A percentile compares a stretch with the other conserved stretches of the same genome.
Conservation (phyloP, 2,113 vertebrate species). For the Psammodynastes pulverulentus region DNA sequence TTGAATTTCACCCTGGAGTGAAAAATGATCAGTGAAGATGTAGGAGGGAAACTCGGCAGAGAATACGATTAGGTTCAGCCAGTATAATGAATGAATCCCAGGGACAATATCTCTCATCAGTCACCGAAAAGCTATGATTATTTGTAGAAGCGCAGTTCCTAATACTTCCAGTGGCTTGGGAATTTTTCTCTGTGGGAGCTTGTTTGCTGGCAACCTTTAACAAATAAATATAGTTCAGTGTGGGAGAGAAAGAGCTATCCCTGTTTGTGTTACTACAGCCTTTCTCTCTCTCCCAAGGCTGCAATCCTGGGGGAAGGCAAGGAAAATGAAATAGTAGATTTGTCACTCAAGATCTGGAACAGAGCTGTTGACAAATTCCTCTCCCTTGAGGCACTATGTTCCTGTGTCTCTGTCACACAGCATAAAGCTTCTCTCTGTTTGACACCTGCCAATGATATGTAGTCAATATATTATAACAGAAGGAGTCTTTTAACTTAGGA, state of each 20-base stretch:
- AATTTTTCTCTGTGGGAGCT: background rate
- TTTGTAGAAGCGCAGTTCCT: background rate
- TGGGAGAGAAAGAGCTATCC: slow-evolving; percentile 23
- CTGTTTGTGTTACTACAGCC: slow-evolving; percentile 53
- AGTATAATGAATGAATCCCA: background rate
- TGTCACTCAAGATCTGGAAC: slow-evolving; percentile 54
- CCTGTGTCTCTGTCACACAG: slow-evolving; percentile 58
- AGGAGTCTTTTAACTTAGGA: background rate
- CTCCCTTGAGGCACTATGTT: slow-evolving; percentile 56
- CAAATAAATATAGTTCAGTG: slow-evolving; percentile 33
- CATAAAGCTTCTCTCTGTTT: slow-evolving; percentile 1
- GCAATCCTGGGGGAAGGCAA: slow-evolving; percentile 44
- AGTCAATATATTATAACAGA: background rate
- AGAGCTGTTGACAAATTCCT: slow-evolving; percentile 67
- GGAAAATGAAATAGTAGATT: slow-evolving; percentile 56
- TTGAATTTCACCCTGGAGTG: slow-evolving; percentile 9
- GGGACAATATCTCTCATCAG: background rate
- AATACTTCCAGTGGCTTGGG: slow-evolving; percentile 16
- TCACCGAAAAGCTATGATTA: background rate
- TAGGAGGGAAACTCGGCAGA: slow-evolving; percentile 18
- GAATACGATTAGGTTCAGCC: background rate
- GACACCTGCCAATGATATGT: background rate
- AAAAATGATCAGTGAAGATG: background rate
- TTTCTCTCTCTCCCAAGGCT: slow-evolving; percentile 31
- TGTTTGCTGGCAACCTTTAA: slow-evolving; percentile 27